Percentiles rank a stretch among this genome's conserved stretches.
Conservation (phyloP, 2,797 vertebrate species). For the Eulemur albifrons region DNA sequence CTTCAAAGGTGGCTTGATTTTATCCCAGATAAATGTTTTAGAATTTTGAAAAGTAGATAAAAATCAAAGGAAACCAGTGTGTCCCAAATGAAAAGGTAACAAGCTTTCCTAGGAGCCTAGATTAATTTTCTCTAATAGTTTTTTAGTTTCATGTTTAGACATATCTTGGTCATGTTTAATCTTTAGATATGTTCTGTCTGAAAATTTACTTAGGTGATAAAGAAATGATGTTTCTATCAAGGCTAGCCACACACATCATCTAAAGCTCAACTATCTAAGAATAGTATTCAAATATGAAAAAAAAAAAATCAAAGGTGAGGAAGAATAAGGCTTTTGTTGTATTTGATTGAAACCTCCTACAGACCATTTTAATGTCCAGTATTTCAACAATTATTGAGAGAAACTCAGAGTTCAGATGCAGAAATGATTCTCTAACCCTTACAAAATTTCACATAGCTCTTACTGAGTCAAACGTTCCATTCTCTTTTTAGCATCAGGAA, state of each 20-base stretch:
- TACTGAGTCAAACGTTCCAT: conserved; percentile 75
- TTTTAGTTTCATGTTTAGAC: neutral
- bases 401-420: neutral
- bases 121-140: neutral
- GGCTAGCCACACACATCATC: neutral
- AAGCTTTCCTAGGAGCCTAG: neutral
- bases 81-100: neutral
- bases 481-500: conserved; percentile 75
- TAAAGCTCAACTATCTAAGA: neutral
- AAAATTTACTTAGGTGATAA: neutral
- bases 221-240: neutral
- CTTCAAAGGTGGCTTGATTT: neutral
- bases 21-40: neutral
- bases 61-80: neutral
- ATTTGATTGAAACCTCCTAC: neutral
- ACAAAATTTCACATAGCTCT: conserved; percentile 56
- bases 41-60: neutral
- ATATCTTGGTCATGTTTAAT: neutral
- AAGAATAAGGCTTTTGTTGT: neutral
- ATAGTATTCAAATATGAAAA: neutral
- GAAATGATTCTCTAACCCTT: conserved; percentile 48
- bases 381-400: neutral
- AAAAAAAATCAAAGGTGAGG: neutral
- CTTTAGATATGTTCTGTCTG: neutral
- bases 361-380: neutral